These are phyloP conservation scores for Chondrosia reniformis DNA, from an alignment of 37 sponge, comb jelly and placozoan genomes.

Conservation along the genomic window DNA sequence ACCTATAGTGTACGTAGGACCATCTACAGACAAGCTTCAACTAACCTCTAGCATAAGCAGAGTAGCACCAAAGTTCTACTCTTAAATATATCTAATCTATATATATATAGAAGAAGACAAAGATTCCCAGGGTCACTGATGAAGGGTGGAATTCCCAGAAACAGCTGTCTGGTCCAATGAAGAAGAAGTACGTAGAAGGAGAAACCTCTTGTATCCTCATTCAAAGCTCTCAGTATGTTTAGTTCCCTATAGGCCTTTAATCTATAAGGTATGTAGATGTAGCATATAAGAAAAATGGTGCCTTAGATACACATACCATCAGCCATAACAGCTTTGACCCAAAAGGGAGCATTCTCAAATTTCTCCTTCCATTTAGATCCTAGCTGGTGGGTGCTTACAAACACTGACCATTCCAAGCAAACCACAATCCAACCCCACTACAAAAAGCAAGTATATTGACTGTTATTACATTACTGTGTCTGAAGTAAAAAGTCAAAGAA, in stretches of 20 bases:
- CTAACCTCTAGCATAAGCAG: conserved; percentile 34
- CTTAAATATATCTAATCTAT: no score
- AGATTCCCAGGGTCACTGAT: no score
- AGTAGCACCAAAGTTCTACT: background rate
- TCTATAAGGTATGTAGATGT: no score
- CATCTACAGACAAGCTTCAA: conserved; percentile 57
- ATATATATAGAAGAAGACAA: no score
- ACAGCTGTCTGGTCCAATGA: no score
- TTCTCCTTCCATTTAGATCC: conserved; percentile 57
- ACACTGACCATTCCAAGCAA: conserved; percentile 65
- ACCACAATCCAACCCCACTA: conserved; percentile 58
- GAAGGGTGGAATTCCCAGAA: no score
- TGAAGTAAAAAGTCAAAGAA: background rate
- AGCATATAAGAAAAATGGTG: no score
- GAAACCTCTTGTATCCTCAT: no score
- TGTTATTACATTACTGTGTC: background rate
- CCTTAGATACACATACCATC: conserved; percentile 65
- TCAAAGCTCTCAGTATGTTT: no score
- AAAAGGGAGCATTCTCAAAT: conserved; percentile 57
- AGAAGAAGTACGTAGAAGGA: no score
- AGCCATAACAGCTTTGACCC: conserved; percentile 71
- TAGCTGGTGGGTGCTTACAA: conserved; percentile 59
- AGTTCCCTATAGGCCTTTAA: no score
- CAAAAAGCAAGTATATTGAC: background rate
- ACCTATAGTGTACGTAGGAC: conserved; percentile 47